Evolutionary conservation across 1,140 invertebrate species (phyloP), one percentile per base, ranked within the genome.

Genomic region (Microplitis mediator): DNA sequence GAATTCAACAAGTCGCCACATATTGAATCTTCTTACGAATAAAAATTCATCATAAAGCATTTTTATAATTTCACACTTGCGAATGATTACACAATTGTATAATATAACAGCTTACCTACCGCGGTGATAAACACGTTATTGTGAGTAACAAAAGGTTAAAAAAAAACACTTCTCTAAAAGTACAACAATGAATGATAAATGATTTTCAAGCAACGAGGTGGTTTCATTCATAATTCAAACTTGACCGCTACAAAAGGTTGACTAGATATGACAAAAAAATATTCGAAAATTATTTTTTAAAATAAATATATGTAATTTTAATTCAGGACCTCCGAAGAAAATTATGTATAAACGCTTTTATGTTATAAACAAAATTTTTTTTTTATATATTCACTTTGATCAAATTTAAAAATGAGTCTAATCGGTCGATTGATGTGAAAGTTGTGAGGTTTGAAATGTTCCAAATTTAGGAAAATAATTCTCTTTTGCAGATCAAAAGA

Each of bases 141-240:
- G 79, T 80, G 83, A 82, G 81, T 80, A 84, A 75, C 73, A 67
- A 36, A 51, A 74, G 74, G 75, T 79, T 82, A 83, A 80, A 82
- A 84, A 74, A 79, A 72, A 78, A 75, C 76, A 72, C 74, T 76
- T 79, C 77, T 82, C 72, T 76, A 75, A 75, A 82, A 81, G 79
- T 77, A 76, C 79, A 79, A 78, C 78, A 76, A 77, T 79, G 78
- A 76, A 80, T 85, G 84, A 86, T 85, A 85, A 86, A 86, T 85
- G 84, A 81, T 80, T 72, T 62, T 45, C 54, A 71, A 64, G 63
- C 16, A 31, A 31, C 35, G 65, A 63, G 36, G 54, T 32, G 35
- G 56, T 52, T 32, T n/a, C 35, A 61, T n/a, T 66, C 32, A 62
- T 61, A 58, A 39, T 61, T 51, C 11, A 45, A 52, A 16, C 8